Percentiles rank a stretch among this genome's conserved stretches.
phyloP scores from a whole-genome alignment of 2,888 invertebrate genomes.

The Listrodromus nycthemerus region DNA sequence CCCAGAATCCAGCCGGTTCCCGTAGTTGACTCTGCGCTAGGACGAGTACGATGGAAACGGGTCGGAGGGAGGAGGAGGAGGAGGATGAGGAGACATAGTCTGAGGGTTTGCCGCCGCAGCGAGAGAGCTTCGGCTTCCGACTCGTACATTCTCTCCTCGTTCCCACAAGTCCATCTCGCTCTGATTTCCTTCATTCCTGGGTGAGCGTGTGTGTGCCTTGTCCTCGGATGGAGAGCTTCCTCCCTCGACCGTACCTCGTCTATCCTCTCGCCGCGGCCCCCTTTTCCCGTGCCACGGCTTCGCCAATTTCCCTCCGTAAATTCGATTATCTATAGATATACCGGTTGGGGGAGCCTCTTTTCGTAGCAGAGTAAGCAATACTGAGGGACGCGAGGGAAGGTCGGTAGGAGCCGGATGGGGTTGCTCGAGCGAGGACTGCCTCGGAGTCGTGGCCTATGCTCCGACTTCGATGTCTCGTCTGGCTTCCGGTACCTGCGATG shows the following conservation, averaged over 20 bases:
- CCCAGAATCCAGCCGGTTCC: slow-evolving; percentile 70
- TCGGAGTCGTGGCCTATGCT: slow-evolving; percentile 33
- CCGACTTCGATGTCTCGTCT: background rate
- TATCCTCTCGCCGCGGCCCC: slow-evolving; percentile 6
- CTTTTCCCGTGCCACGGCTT: slow-evolving; percentile 62
- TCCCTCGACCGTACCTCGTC: slow-evolving; percentile 61
- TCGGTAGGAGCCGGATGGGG: background rate
- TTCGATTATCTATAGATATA: slow-evolving; percentile 80
- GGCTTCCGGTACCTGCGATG: slow-evolving; percentile 8
- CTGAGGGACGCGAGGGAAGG: slow-evolving; percentile 39
- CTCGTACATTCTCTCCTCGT: slow-evolving; percentile 63
- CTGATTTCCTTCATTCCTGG: slow-evolving; percentile 26
- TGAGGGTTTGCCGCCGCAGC: slow-evolving; percentile 77
- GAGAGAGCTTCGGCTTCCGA: slow-evolving; percentile 72
- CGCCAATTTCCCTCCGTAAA: slow-evolving; percentile 81
- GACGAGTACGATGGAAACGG: slow-evolving; percentile 15
- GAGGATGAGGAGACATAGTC: slow-evolving; percentile 59
- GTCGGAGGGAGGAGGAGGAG: slow-evolving; percentile 40
- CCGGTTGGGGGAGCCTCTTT: slow-evolving; percentile 46
- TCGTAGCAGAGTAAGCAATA: slow-evolving; percentile 72
- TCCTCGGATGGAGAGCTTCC: slow-evolving; percentile 37
- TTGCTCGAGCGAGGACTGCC: background rate
- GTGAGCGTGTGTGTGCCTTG: background rate
- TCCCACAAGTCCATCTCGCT: slow-evolving; percentile 34
- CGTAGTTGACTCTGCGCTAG: slow-evolving; percentile 74